Conservation (phyloP, 2,888 invertebrate species). For the Halictus quadricinctus region DNA sequence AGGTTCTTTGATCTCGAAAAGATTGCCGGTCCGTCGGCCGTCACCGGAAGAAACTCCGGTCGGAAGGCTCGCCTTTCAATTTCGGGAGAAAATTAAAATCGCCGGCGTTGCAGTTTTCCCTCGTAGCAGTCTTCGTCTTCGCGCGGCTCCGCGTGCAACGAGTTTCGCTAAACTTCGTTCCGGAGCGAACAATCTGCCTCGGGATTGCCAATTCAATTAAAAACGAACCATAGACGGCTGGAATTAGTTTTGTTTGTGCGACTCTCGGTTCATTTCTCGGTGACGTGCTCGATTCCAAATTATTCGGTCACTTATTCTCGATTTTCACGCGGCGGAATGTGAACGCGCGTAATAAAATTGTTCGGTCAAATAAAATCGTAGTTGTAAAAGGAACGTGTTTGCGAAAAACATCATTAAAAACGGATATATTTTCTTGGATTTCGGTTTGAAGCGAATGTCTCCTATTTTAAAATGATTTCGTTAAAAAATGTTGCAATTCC, state of each 20-base stretch:
- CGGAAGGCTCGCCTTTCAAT: constrained; percentile 27
- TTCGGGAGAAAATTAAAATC: constrained; percentile 33
- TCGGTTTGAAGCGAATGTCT: too few relatives aligned
- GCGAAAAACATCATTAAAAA: not conserved
- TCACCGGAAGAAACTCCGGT: not conserved
- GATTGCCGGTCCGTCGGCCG: constrained; percentile 25
- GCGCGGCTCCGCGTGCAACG: not conserved
- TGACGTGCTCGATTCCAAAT: not conserved
- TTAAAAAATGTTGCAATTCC: not conserved
- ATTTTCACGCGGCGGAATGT: not conserved
- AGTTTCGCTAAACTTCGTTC: not conserved
- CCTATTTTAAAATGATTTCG: not conserved
- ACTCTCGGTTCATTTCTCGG: too few relatives aligned
- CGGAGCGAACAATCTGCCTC: not conserved
- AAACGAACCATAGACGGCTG: not conserved
- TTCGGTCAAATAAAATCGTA: not conserved
- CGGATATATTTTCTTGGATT: not conserved
- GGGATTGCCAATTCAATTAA: not conserved
- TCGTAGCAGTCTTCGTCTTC: not conserved
- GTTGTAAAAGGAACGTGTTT: not conserved
- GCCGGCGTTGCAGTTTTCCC: constrained; percentile 2
- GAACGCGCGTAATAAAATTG: not conserved
- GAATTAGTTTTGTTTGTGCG: not conserved
- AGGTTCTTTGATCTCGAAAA: constrained; percentile 52
- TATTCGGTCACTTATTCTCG: not conserved